Conservation (phyloP, 1,140 invertebrate species). For the Aphis craccivora region DNA sequence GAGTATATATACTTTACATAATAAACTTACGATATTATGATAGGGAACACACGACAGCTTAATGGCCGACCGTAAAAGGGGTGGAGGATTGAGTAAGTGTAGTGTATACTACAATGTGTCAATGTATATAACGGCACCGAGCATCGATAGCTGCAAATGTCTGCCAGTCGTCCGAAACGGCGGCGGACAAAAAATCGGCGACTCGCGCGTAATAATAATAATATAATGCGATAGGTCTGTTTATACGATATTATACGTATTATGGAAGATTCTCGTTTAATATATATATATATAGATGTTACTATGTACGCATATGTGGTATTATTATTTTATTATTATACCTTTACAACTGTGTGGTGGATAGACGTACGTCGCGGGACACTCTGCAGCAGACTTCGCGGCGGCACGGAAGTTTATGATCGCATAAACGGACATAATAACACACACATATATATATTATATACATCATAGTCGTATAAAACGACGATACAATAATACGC, state of each 20-base stretch:
- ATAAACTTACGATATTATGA: not conserved
- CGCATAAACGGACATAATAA: slow-evolving; percentile 13
- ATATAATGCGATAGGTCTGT: not conserved
- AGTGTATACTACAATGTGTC: too few species aligned
- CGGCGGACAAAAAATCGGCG: not conserved
- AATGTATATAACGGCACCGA: not conserved
- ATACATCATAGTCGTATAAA: not conserved
- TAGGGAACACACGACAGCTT: not conserved
- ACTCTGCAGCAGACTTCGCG: not conserved
- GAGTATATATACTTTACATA: too few species aligned
- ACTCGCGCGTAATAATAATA: not conserved
- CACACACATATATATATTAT: not conserved
- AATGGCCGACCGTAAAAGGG: not conserved
- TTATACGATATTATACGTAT: not conserved
- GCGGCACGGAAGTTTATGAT: not conserved
- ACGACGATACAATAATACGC: not conserved
- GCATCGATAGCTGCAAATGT: too few species aligned
- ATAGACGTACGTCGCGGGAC: not conserved
- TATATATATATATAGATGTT: not conserved
- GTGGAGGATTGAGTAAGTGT: too few species aligned
- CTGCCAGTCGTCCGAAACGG: too few species aligned
- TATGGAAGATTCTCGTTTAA: not conserved
- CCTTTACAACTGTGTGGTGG: not conserved
- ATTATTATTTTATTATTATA: slow-evolving; percentile 2
- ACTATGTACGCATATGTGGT: not conserved